Conservation (phyloP, 1,140 invertebrate species). For the Ephestia elutella region DNA sequence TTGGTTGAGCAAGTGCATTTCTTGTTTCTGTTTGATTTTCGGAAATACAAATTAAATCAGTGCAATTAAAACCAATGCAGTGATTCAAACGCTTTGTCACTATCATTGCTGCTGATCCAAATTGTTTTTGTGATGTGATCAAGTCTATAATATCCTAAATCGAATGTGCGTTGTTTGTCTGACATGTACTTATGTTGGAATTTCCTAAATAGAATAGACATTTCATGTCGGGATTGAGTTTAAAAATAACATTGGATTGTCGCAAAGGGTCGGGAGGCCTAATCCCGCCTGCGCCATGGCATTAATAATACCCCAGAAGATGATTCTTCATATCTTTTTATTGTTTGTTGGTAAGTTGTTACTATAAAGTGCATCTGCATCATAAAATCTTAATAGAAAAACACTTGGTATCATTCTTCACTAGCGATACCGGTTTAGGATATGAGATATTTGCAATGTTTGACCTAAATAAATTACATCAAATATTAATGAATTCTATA, state of each 20-base stretch:
- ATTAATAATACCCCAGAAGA: conserved; percentile 33
- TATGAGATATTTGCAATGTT: no score
- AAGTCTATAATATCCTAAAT: conserved; percentile 20
- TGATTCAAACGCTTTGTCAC: conserved; percentile 26
- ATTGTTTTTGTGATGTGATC: conserved; percentile 11
- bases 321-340: conserved; percentile 32
- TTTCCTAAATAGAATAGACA: conserved; percentile 65
- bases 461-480: no score
- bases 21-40: conserved; percentile 37
- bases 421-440: not conserved
- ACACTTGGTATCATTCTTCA: not conserved
- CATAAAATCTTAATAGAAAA: not conserved
- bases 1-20: conserved; percentile 10
- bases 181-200: conserved; percentile 59
- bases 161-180: conserved; percentile 58
- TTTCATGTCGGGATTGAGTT: conserved; percentile 65
- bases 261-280: conserved; percentile 43
- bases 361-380: not conserved
- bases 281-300: conserved; percentile 39
- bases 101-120: not conserved
- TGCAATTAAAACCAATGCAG: conserved; percentile 37
- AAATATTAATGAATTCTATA: no score
- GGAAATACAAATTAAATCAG: conserved; percentile 51
- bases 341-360: conserved; percentile 49
- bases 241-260: conserved; percentile 70